Evolutionary conservation across 2,113 vertebrate genomes (phyloP), one percentile per base, ranked within the genome.

Genomic region (zebrafish (Danio rerio)): DNA sequence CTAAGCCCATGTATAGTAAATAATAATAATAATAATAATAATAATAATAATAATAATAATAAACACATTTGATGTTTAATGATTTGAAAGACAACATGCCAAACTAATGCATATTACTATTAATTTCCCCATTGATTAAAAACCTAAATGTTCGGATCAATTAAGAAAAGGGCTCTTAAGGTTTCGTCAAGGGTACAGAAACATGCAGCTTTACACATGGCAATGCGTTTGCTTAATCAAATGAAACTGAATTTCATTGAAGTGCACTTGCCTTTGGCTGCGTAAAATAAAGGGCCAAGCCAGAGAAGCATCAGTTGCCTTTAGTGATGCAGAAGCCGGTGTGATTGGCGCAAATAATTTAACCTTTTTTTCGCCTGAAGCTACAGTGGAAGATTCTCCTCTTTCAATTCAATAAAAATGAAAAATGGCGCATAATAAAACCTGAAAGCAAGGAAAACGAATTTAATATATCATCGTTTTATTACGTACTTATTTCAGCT

Each of bases 401-500:
- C 91, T 90, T 91, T 93, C 92, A 93, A 94, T 94, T 94, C 92
- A 94, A 94, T 93, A 93, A 92, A 90, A 87, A 93, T 93, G 92
- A 94, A 90, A 92, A 92, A 94, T 93, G 92, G 82, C 87, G 92
- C 87, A 93, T 93, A 94, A 95, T 93, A 94, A 94, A 94, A 91
- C 45, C 85, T 89, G 89, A 92, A 93, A 92, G 90, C 92, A 87
- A 87, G 90, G 91, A 91, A 93, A 94, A 93, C 92, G 92, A 92
- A 93, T 93, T 94, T 93, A 94, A 94, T 93, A 93, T 91, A 93
- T 94, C 93, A 94, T 91, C 91, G 93, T 94, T 94, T 95, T 94
- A 95, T 94, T 94, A 94, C 93, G 90, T 91, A 93, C 92, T 94
- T 94, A 94, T 94, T 94, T 94, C 94, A 93, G 92, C 91, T 94